Conservation (phyloP, 1,140 invertebrate genomes). For the Tetramorium simillimum region DNA sequence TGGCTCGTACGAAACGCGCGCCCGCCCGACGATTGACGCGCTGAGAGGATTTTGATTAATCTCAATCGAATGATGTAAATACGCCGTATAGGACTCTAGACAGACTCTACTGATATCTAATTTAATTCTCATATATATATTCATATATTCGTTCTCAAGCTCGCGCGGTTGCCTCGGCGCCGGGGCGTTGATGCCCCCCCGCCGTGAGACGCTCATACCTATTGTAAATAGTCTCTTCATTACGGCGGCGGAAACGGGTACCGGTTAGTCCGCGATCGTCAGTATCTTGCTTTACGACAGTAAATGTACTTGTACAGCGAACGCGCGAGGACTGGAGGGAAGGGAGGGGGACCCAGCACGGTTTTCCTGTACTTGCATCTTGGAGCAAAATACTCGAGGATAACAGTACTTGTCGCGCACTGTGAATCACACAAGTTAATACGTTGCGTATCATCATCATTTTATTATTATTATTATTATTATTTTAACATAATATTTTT, state of each 20-base stretch:
- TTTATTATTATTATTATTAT: slow-evolving; percentile 37
- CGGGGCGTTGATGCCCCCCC: background rate
- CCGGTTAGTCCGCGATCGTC: slow-evolving; percentile 67
- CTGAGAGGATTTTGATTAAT: background rate
- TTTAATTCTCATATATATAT: slow-evolving; percentile 36
- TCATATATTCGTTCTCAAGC: slow-evolving; percentile 4
- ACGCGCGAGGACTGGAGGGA: background rate
- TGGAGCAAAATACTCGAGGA: slow-evolving; percentile 26
- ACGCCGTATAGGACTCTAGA: slow-evolving; percentile 46
- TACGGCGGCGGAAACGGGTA: slow-evolving; percentile 35
- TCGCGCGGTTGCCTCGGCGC: background rate
- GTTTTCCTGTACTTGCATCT: slow-evolving; percentile 11
- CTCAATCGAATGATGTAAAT: slow-evolving; percentile 66
- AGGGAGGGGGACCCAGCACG: background rate
- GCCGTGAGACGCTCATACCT: slow-evolving; percentile 19
- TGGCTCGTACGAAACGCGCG: background rate
- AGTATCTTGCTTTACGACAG: slow-evolving; percentile 73
- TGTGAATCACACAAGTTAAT: slow-evolving; percentile 25
- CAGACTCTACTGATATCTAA: slow-evolving; percentile 25
- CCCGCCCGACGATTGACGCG: background rate
- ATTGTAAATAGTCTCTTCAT: slow-evolving; percentile 31
- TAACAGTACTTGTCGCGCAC: slow-evolving; percentile 51
- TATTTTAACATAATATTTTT: slow-evolving; percentile 42
- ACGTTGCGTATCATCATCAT: slow-evolving; percentile 54
- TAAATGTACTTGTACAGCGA: background rate